These are phyloP conservation scores for Ormyrus pomaceus DNA, from an alignment of 2,888 invertebrate species.

Conservation along the genomic window DNA sequence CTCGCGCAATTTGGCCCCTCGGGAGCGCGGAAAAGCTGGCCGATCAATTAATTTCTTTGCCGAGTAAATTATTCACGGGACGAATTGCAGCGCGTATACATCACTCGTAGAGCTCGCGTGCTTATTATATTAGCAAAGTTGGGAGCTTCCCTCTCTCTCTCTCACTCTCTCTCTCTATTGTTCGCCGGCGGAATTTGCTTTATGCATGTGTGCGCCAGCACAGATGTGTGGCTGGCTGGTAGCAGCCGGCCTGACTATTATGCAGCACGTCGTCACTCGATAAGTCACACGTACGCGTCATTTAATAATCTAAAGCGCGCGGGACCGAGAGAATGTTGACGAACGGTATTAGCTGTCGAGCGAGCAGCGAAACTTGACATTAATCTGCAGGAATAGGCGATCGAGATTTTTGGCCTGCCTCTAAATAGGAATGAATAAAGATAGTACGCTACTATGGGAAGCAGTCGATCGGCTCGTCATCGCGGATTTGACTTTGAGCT, in stretches of 20 bases:
- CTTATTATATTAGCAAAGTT: conserved; percentile 45
- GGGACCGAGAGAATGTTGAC: conserved; percentile 13
- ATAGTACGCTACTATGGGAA: no score
- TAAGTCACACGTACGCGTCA: conserved; percentile 44
- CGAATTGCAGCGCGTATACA: conserved; percentile 1
- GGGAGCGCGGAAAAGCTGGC: no score
- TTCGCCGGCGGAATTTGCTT: conserved; percentile 23
- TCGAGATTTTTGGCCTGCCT: background rate
- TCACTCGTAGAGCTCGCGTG: background rate
- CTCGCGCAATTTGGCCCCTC: conserved; percentile 1
- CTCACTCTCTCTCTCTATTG: conserved; percentile 8
- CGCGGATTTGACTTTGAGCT: conserved; percentile 15
- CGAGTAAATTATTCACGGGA: conserved; percentile 43
- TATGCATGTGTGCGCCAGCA: background rate
- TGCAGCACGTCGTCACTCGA: conserved; percentile 41
- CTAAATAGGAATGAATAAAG: no score
- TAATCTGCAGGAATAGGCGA: background rate
- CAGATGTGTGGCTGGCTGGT: background rate
- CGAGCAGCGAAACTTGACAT: background rate
- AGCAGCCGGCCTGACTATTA: conserved; percentile 19
- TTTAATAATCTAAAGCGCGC: conserved; percentile 36
- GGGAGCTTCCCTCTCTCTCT: conserved; percentile 10
- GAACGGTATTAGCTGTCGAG: conserved; percentile 42
- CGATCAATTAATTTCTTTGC: conserved; percentile 50
- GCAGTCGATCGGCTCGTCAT: conserved; percentile 25